phyloP scores from a whole-genome alignment of 2,888 invertebrate species.

The Leptinotarsa juncta region DNA sequence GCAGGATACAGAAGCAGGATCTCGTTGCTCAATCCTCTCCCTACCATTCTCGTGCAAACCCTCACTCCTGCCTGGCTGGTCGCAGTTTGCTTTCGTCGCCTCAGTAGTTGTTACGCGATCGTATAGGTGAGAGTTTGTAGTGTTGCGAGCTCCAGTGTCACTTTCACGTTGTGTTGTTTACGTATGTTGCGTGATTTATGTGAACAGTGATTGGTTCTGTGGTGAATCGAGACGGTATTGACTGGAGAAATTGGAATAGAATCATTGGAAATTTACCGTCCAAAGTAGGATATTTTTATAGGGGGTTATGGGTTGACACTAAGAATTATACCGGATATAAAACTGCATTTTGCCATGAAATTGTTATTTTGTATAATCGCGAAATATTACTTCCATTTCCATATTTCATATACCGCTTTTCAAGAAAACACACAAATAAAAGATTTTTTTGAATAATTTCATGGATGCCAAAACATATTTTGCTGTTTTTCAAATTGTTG shows the following conservation, averaged over 20 bases:
- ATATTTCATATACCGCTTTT: too few species aligned
- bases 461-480: too few species aligned
- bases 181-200: constrained; percentile 22
- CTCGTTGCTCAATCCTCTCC: constrained; percentile 31
- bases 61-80: constrained; percentile 33
- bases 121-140: background rate
- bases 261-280: background rate
- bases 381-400: too few species aligned
- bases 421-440: too few species aligned
- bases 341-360: too few species aligned
- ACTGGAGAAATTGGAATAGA: background rate
- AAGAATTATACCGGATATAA: too few species aligned
- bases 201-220: constrained; percentile 14
- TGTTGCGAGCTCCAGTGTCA: constrained; percentile 7
- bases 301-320: too few species aligned
- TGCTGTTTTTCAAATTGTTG: too few species aligned
- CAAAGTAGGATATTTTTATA: background rate
- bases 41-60: constrained; percentile 38
- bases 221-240: constrained; percentile 3
- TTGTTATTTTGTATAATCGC: too few species aligned
- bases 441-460: too few species aligned
- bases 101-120: constrained; percentile 38
- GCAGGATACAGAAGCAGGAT: constrained; percentile 35
- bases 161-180: constrained; percentile 36
- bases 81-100: constrained; percentile 6